Base-by-base conservation (phyloP, 2,888 invertebrate species). In the Drosophila borborema region DNA sequence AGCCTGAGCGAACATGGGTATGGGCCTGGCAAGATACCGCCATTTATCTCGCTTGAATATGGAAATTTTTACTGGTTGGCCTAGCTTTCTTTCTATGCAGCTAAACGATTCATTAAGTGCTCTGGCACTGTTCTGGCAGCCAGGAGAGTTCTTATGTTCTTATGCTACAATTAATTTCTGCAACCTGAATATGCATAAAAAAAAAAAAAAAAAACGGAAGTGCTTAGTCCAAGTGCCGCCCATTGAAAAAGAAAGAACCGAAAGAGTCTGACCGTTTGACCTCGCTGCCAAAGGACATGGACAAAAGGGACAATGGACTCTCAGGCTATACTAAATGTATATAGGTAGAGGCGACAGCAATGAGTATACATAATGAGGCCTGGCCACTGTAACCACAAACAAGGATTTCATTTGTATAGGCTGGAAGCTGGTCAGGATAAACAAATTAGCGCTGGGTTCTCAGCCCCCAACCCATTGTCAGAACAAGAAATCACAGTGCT, bases 11-110 rank as follows among this genome's bases (percentile, higher is more conserved):
- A 9, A 28, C 10, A 28, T 49, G 3, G 2, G 45, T 10, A 3
- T 34, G 3, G 7, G 49, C n/a, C 9, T 34, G 59, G 51, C 81
- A 83, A 89, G 89, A 86, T 71, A 46, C 68, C 49, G 54, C 55
- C 76, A 89, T 89, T 86, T 86, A 89, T 90, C 81, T 89, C 84
- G 78, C 90, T 90, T 65, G 67, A 89, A 75, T 89, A 86, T 86
- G 87, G 72, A 90, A 79, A 86, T 89, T 72, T 74, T 53, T 6
- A 9, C 38, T 40, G 23, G 16, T 12, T 45, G 28, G 43, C 36
- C 36, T 38, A 45, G 67, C 67, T 51, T 51, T 55, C 9, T 23
- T 40, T 54, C 54, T 10, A 23, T 34, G 6, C 74, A 72, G 64
- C 73, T 75, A 82, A 83, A 78, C 80, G 90, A 85, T 91, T 86